phyloP scores from a whole-genome alignment of 2,888 invertebrate species.

The Tanytarsus gracilentus region DNA sequence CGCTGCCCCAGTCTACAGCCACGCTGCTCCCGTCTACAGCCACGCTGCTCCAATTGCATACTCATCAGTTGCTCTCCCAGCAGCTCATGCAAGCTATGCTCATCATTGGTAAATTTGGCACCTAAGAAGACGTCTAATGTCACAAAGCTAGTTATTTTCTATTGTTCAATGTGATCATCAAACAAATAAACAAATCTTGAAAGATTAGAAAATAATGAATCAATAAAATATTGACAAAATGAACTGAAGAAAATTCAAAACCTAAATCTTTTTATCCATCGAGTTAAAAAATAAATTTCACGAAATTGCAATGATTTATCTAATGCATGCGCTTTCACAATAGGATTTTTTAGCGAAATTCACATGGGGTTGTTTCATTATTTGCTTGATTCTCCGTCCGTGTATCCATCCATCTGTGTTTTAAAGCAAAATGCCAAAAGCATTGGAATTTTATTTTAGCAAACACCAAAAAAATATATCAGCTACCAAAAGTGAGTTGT shows the following conservation, averaged over 20 bases:
- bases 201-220: slow-evolving; percentile 28
- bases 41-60: slow-evolving; percentile 13
- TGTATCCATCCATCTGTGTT: too few relatives aligned
- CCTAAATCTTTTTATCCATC: too few relatives aligned
- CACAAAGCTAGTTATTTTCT: neutral
- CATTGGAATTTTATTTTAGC: too few relatives aligned
- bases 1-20: neutral
- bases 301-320: neutral
- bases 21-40: neutral
- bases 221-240: slow-evolving; percentile 6
- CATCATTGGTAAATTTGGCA: neutral
- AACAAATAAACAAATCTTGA: neutral
- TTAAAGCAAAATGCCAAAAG: too few relatives aligned
- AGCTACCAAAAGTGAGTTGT: too few relatives aligned
- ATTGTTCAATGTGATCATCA: slow-evolving; percentile 9
- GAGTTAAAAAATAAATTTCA: neutral
- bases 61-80: neutral
- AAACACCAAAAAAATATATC: too few relatives aligned
- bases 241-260: slow-evolving; percentile 10
- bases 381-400: too few relatives aligned
- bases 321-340: too few relatives aligned
- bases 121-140: neutral
- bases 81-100: neutral
- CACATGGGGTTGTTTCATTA: neutral
- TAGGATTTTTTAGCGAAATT: neutral